A percentile compares a stretch with the other conserved stretches of the same genome.
Evolutionary conservation across 2,113 vertebrate genomes (phyloP).

Genomic region (Coptodon bakossiorum): DNA sequence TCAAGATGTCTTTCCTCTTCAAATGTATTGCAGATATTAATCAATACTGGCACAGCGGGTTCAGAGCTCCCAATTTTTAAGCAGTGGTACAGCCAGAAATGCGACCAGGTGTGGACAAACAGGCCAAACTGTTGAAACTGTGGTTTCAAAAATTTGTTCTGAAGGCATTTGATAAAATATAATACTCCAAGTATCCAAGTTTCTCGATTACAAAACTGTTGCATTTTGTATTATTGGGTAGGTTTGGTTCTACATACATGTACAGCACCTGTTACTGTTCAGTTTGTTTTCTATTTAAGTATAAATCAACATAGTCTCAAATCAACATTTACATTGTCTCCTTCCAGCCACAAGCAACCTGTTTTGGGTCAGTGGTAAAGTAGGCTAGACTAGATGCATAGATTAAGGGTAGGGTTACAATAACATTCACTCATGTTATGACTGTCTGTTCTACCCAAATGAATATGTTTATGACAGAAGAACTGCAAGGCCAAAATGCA

Average conservation of each 20-base stretch:
- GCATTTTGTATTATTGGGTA: not conserved
- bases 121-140: not conserved
- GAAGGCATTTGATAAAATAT: not conserved
- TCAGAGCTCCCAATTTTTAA: not conserved
- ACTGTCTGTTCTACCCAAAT: not conserved
- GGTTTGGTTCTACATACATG: not conserved
- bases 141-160: not conserved
- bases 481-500: not conserved
- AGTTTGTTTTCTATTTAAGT: not conserved
- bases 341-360: not conserved
- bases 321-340: not conserved
- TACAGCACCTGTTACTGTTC: not conserved
- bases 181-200: not conserved
- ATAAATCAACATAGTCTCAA: not conserved
- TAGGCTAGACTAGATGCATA: not conserved
- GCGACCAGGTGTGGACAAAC: not conserved
- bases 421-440: not conserved
- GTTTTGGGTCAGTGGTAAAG: not conserved
- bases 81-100: not conserved
- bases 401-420: not conserved
- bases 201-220: not conserved
- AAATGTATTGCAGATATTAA: not conserved
- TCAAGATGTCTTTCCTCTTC: not conserved
- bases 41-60: not conserved
- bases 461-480: not conserved